A percentile compares a stretch with the other conserved stretches of the same genome.
Evolutionary conservation across 2,888 invertebrate species (phyloP).

Genomic region (Pachliopta kotzebuea): DNA sequence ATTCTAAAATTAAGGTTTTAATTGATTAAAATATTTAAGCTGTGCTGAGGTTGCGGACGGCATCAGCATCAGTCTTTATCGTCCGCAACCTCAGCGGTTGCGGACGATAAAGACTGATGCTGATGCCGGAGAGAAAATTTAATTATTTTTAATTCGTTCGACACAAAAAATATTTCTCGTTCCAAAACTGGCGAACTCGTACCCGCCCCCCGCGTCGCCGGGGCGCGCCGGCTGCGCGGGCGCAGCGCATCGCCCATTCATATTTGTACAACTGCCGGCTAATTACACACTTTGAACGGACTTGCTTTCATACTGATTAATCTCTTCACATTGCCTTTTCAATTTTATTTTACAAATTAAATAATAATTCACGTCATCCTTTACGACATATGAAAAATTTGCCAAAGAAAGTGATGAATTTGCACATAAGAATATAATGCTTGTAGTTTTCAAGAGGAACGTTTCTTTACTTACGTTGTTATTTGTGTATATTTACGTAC

Average conservation of each 20-base stretch:
- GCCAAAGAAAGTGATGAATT: neutral
- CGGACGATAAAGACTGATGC: neutral
- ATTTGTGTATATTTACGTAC: too few relatives aligned
- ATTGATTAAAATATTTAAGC: neutral
- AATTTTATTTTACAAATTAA: slow-evolving; percentile 38
- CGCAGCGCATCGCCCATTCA: slow-evolving; percentile 58
- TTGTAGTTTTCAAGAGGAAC: too few relatives aligned
- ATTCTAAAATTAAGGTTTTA: neutral
- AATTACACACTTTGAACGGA: slow-evolving; percentile 59
- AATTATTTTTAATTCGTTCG: neutral
- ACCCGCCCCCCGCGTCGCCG: slow-evolving; percentile 45
- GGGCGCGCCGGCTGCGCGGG: slow-evolving; percentile 50
- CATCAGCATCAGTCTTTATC: too few relatives aligned
- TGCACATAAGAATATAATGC: too few relatives aligned
- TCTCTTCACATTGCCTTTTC: slow-evolving; percentile 57
- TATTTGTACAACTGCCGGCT: slow-evolving; percentile 67
- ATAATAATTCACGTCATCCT: neutral
- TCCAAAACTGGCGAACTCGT: slow-evolving; percentile 25
- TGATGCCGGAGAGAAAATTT: neutral
- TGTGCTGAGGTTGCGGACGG: neutral
- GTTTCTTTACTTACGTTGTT: too few relatives aligned
- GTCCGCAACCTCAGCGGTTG: too few relatives aligned
- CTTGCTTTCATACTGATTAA: slow-evolving; percentile 61
- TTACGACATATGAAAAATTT: neutral
- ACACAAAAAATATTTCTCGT: slow-evolving; percentile 3